Evolutionary conservation across 2,888 invertebrate genomes (phyloP), one percentile per base, ranked within the genome.

Genomic region (Lampropteryx suffumata): DNA sequence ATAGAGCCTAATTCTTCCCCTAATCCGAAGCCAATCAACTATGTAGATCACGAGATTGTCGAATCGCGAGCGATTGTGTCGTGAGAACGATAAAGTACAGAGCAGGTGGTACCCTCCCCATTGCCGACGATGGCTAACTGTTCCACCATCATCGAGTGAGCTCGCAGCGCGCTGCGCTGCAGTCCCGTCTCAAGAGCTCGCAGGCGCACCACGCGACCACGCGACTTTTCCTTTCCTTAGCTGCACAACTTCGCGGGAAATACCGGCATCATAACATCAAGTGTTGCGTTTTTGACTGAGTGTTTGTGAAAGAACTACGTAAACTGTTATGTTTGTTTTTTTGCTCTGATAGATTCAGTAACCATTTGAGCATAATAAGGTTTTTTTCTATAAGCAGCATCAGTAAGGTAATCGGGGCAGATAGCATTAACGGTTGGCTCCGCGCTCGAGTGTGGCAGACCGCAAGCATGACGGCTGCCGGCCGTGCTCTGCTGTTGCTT

Each of bases 391-490:
- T 65, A 77, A 75, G 72, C 71, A 72, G 71, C 71, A 70, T 73
- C 73, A 76, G 84, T 79, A 83, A 81, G 78, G 84, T 88, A 88
- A 90, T 89, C 88, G 90, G 90, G 89, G 89, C 90, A 89, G 84
- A 89, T 83, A 90, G 79, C 73, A 75, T 87, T 89, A 90, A 90
- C 90, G 90, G 90, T 90, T 82, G 87, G 82, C 71, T 84, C 87
- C 80, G 85, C 89, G 87, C 82, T 90, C 84, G 80, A 86, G 83
- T 90, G 89, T 86, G 86, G 85, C 82, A 81, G 87, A 83, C 82
- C 82, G 83, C 86, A 85, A 89, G 84, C 90, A 90, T 90, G 90
- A 90, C 90, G 90, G 84, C 82, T 76, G 69, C 69, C 70, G 71
- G 76, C 76, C 79, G 83, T 81, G 84, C 84, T 81, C 79, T 88